Evolutionary conservation across 2,888 invertebrate genomes (phyloP), one percentile per base, ranked within the genome.

Genomic region (Pheosia tremula): DNA sequence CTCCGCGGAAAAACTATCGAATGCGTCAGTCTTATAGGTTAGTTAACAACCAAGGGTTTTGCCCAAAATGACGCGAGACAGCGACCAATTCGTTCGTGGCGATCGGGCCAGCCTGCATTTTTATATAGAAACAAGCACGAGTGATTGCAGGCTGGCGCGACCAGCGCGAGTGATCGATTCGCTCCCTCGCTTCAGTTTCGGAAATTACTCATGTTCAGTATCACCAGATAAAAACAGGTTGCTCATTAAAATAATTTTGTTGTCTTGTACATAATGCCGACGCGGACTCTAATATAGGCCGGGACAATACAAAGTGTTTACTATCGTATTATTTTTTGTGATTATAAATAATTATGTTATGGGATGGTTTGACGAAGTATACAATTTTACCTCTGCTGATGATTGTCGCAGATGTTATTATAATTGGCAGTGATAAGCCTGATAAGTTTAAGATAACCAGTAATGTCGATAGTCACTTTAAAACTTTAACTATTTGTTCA

Each of bases 1-100:
- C 94, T 99, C 49, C 95, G 99, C 60, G 99, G 99, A 64, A 99
- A 99, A 93, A 98, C 99, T 3, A 99, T 99, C 72, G 99, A 99
- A 89, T 99, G 99, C 85, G 98, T 99, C 71, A 99, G 99, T 84
- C 95, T 99, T 63, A 99, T 99, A 86, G 99, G 99, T 78, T 72
- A 90, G 83, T 91, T 59, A 55, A 8, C 39, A 47, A n/a, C n/a
- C 47, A 47, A 47, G 47, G n/a, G n/a, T n/a, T 24, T 24, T 47
- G n/a, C 45, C 1, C 36, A 45, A 41, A n/a, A 45, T 58, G 50
- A 47, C 47, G 47, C 47, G 47, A 47, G n/a, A 11, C 11, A 47
- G 47, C 47, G 47, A n/a, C 5, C 5, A 5, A 4, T 47, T n/a
- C n/a, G 47, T 9, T 47, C n/a, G n/a, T n/a, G 11, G 5, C 47